Evolutionary conservation across 92 coral and sea anemone genomes (phyloP), one percentile per base, ranked within the genome.

Genomic region (Zoanthus gigantus): DNA sequence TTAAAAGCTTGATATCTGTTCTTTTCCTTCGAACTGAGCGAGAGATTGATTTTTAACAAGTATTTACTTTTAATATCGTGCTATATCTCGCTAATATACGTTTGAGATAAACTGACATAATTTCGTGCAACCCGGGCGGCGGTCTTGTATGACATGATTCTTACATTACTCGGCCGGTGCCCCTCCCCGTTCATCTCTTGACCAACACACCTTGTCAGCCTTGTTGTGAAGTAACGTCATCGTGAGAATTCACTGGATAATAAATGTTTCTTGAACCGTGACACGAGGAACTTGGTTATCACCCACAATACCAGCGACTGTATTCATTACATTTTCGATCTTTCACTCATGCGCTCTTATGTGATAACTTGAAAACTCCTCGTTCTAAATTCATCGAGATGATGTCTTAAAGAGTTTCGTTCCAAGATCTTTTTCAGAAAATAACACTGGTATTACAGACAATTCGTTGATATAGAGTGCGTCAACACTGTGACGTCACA

Each of bases 401-500:
- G 29, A 11, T 47, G 12, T 16, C 53, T 17, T 66, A 37, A 15
- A 5, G 75, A 45, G 66, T 81, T 81, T 81, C n/a, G 74, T 54
- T 81, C 61, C 66, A 12, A 58, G 52, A 28, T 30, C 8, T 29
- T 12, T 17, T 10, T 42, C 18, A 68, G 73, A 18, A 7, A 5
- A n/a, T 8, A n/a, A 45, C 30, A 45, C 74, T 16, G 14, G 9
- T 58, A 81, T 54, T 42, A 46, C 58, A 45, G 61, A 46, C 74
- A 81, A 54, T 47, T 58, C 17, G 85, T 65, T 67, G 76, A 81
- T 61, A 34, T 9, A 34, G 31, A 17, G 63, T 80, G 6, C 85
- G 85, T 81, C 85, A 81, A 68, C 16, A 9, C 5, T 1, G 17
- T 67, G 74, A 81, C 85, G 85, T 81, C 85, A 81, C 85, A 81